Percentiles rank a stretch among this genome's conserved stretches.
phyloP scores from a whole-genome alignment of 2,888 invertebrate species.

The Limulus polyphemus region DNA sequence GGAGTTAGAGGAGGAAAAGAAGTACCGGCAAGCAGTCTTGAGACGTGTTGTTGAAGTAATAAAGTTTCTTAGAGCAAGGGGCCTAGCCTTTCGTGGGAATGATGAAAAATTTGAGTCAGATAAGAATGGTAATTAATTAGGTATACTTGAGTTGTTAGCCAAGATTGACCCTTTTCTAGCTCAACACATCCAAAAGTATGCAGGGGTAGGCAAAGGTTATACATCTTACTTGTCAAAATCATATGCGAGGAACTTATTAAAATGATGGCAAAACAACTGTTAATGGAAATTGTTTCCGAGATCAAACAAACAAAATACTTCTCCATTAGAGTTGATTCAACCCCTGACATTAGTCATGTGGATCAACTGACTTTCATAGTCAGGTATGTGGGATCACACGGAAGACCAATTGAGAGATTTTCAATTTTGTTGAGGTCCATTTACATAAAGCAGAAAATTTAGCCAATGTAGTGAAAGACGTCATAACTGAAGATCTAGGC shows the following conservation, averaged over 20 bases:
- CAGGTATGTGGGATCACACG: slow-evolving; percentile 27
- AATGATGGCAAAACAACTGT: slow-evolving; percentile 29
- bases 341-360: slow-evolving; percentile 25
- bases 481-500: neutral
- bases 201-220: slow-evolving; percentile 29
- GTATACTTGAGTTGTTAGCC: slow-evolving; percentile 29
- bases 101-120: slow-evolving; percentile 28
- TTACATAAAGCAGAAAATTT: no score
- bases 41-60: slow-evolving; percentile 28
- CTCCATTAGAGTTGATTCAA: slow-evolving; percentile 27
- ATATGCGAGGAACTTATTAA: slow-evolving; percentile 32
- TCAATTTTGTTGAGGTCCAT: neutral
- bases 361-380: slow-evolving; percentile 32
- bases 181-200: slow-evolving; percentile 28
- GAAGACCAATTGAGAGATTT: slow-evolving; percentile 1
- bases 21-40: slow-evolving; percentile 29
- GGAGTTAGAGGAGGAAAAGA: slow-evolving; percentile 15
- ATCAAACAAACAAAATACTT: slow-evolving; percentile 27
- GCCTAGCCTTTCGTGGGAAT: slow-evolving; percentile 30
- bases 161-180: slow-evolving; percentile 31
- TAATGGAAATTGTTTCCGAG: slow-evolving; percentile 28
- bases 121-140: slow-evolving; percentile 31
- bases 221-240: slow-evolving; percentile 29
- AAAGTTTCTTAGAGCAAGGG: slow-evolving; percentile 26
- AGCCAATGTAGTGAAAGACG: neutral